Evolutionary conservation across 2,797 vertebrate species (phyloP).

Genomic region (Alauda arvensis): DNA sequence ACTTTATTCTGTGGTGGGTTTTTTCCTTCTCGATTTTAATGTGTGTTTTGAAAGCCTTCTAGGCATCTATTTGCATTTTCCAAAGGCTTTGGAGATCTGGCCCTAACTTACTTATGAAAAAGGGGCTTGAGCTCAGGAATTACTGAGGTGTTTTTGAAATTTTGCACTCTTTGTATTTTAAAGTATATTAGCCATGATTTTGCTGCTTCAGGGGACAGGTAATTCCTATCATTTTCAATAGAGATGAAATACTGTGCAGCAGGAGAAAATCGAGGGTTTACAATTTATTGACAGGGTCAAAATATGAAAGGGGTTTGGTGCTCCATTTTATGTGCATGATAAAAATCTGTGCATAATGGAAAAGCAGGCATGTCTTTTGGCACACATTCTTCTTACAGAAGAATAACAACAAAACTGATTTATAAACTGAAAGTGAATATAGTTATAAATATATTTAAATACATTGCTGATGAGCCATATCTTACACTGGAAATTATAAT

Average conservation of each 20-base stretch:
- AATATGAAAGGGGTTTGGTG: neutral
- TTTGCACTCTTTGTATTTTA: neutral
- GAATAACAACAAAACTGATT: neutral
- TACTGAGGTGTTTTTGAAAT: slow-evolving; percentile 4
- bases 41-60: slow-evolving; percentile 25
- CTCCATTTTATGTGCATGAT: neutral
- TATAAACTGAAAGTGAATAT: neutral
- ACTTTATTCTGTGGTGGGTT: neutral
- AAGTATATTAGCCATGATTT: slow-evolving; percentile 1
- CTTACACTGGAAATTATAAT: neutral
- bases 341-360: neutral
- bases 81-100: slow-evolving; percentile 21
- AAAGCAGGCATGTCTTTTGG: neutral
- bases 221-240: neutral
- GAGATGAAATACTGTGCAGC: neutral
- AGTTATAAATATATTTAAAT: neutral
- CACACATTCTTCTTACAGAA: neutral
- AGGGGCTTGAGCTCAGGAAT: neutral
- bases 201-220: slow-evolving; percentile 9
- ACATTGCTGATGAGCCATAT: neutral
- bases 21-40: slow-evolving; percentile 19
- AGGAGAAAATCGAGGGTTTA: neutral
- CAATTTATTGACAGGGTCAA: neutral
- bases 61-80: slow-evolving; percentile 46
- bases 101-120: slow-evolving; percentile 40